Evolutionary conservation across 53 echinoderm and acorn worm species (phyloP).

Genomic region (Arbacia lixula): DNA sequence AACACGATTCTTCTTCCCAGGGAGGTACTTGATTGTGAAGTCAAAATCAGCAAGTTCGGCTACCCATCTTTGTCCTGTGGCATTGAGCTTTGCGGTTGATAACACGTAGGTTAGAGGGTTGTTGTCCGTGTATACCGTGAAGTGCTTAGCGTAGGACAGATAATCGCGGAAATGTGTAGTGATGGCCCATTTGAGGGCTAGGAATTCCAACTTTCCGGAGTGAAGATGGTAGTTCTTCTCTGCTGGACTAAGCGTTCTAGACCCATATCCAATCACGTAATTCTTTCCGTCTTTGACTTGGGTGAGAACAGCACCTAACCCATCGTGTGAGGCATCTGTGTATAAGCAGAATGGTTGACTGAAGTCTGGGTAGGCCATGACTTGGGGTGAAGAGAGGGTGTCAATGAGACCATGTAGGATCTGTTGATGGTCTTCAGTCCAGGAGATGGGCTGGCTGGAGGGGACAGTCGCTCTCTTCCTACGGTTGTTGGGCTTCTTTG

Average conservation of each 20-base stretch:
- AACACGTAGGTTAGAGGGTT: conserved; percentile 59
- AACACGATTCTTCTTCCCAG: conserved; percentile 53
- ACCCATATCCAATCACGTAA: conserved; percentile 60
- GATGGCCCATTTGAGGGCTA: conserved; percentile 27
- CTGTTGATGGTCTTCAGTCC: no score
- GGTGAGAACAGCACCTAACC: conserved; percentile 71
- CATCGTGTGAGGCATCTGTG: conserved; percentile 68
- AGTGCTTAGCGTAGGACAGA: conserved; percentile 34
- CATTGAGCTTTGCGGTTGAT: conserved; percentile 61
- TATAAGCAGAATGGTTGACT: no score
- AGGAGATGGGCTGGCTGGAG: no score
- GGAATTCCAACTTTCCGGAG: conserved; percentile 62
- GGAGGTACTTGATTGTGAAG: conserved; percentile 54
- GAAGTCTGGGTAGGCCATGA: no score
- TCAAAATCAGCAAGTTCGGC: conserved; percentile 58
- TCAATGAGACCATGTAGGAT: no score
- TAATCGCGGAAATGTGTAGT: conserved; percentile 53
- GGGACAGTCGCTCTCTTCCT: no score
- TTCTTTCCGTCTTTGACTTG: conserved; percentile 63
- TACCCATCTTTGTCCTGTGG: conserved; percentile 68
- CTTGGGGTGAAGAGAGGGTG: no score
- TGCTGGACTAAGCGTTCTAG: conserved; percentile 54
- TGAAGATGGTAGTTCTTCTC: conserved; percentile 70
- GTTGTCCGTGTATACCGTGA: conserved; percentile 32
- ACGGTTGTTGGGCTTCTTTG: no score